Base-by-base conservation (phyloP, 2,113 vertebrate species). In the Blennius ocellaris region DNA sequence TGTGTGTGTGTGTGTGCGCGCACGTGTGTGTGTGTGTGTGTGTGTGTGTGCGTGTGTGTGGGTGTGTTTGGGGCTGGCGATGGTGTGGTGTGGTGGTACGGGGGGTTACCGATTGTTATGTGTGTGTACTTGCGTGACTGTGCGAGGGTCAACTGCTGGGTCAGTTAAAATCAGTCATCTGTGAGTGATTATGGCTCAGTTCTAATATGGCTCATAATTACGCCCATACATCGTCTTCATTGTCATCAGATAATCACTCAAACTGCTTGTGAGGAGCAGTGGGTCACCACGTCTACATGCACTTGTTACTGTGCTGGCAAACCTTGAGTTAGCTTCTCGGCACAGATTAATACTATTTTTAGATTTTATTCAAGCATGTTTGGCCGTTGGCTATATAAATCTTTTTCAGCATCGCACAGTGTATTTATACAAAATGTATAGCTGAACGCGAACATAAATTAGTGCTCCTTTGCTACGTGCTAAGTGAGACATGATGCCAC, bases 141-240 rank as follows among this genome's bases (percentile, higher is more conserved):
- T 72, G 68, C 48, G 0, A 47, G 80, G 91, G 88, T 92, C 83
- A 90, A 63, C 11, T 81, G 64, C 50, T 4, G 68, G 85, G 88
- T 89, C 89, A 90, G 62, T 85, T 75, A 78, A 81, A 83, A 83
- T 84, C 84, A 83, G 77, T 89, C 81, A 81, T 87, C 66, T 84
- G 82, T 86, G 80, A 87, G 55, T 73, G 87, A 86, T 77, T 81
- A 76, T 50, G 14, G 52, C 69, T 80, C 80, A 80, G 54, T 74
- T 80, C 68, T 86, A 88, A 88, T 86, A 84, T 74, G 74, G 67
- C 80, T 87, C 60, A 71, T 86, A 84, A 87, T 88, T 86, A 73
- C 55, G 63, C 80, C 59, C 61, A 58, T 58, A 57, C 74, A 52
- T 73, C 3, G 50, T 74, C 63, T 36, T 81, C 59, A 54, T 49